A percentile compares a stretch with the other conserved stretches of the same genome.
phyloP scores from a whole-genome alignment of 2,888 invertebrate genomes.

The Odontomyia ornata region DNA sequence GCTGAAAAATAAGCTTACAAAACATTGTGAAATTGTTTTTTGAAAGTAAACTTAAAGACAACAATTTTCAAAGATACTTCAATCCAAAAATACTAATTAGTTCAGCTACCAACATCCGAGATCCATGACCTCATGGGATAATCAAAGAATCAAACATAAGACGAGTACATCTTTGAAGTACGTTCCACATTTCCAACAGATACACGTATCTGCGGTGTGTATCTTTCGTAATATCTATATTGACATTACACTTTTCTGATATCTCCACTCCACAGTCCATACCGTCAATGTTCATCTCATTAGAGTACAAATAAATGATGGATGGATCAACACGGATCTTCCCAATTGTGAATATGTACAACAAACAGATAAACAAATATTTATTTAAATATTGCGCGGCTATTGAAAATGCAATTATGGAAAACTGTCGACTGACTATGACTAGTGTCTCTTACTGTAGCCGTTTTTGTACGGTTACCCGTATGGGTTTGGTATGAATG shows the following conservation, averaged over 20 bases:
- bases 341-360: constrained; percentile 34
- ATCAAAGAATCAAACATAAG: neutral
- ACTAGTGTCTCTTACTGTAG: neutral
- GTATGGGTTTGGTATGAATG: neutral
- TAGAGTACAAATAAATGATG: constrained; percentile 12
- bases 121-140: constrained; percentile 37
- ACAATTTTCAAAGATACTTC: neutral
- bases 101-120: neutral
- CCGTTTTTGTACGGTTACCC: neutral
- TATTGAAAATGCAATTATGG: constrained; percentile 16
- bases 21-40: no score
- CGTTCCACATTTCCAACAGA: neutral
- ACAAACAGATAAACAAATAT: constrained; percentile 27
- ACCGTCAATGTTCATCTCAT: no score
- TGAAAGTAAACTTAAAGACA: neutral
- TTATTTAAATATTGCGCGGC: constrained; percentile 3
- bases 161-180: neutral
- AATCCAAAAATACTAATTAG: neutral
- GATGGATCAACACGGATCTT: constrained; percentile 43
- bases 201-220: neutral
- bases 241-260: neutral
- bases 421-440: no score
- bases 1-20: no score
- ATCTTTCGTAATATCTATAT: neutral
- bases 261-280: no score